Percentiles rank a stretch among this genome's conserved stretches.
phyloP scores from a whole-genome alignment of 2,888 invertebrate genomes.

The Dasysyrphus albostriatus region DNA sequence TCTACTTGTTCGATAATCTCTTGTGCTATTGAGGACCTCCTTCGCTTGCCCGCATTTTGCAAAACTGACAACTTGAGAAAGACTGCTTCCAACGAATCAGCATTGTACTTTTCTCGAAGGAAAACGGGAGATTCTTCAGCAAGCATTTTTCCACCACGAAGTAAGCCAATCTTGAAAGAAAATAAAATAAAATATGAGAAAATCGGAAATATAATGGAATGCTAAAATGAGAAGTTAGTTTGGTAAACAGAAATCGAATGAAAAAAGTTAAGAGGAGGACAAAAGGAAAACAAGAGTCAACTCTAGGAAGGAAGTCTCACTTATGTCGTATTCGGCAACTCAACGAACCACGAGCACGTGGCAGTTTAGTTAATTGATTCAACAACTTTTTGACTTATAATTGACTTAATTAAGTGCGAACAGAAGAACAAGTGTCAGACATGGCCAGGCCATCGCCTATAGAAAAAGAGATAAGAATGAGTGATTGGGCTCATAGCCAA shows the following conservation, averaged over 20 bases:
- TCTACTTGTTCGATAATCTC: conserved; percentile 89
- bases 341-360: conserved; percentile 80
- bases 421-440: conserved; percentile 70
- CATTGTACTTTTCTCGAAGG: conserved; percentile 89
- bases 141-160: conserved; percentile 93
- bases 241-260: conserved; percentile 65
- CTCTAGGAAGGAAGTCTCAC: conserved; percentile 60
- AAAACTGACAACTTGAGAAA: conserved; percentile 91
- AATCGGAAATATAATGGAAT: conserved; percentile 38
- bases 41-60: conserved; percentile 92
- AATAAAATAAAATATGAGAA: conserved; percentile 9
- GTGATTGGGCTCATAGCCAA: conserved; percentile 67
- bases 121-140: conserved; percentile 92
- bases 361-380: conserved; percentile 84
- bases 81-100: conserved; percentile 91
- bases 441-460: conserved; percentile 45
- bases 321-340: conserved; percentile 51
- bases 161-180: conserved; percentile 88
- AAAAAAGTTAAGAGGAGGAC: conserved; percentile 49
- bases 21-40: conserved; percentile 91
- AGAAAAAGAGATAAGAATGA: conserved; percentile 60
- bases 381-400: conserved; percentile 75
- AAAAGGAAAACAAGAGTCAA: conserved; percentile 54
- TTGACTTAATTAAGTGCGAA: conserved; percentile 75
- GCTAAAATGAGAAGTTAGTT: conserved; percentile 48